These are phyloP conservation scores for Pagrus major DNA, from an alignment of 2,113 vertebrate genomes.

Conservation along the genomic window DNA sequence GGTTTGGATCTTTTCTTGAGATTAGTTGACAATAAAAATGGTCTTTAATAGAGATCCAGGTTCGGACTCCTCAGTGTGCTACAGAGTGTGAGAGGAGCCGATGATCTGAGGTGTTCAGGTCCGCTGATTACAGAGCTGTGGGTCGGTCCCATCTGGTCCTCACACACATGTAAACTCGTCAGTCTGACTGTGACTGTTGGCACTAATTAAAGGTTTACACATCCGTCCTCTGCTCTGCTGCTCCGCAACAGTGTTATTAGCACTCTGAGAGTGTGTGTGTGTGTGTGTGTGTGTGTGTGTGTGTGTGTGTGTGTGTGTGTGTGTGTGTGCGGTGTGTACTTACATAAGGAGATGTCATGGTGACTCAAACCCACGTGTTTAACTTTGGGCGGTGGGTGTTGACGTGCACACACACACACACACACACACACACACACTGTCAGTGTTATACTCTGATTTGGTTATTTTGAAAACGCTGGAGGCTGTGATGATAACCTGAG, in stretches of 20 bases:
- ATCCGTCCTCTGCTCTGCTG: conserved; percentile 35
- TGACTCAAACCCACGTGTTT: conserved; percentile 60
- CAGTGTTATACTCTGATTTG: conserved; percentile 33
- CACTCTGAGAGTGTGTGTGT: conserved; percentile 23
- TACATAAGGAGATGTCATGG: conserved; percentile 54
- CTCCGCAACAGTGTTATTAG: conserved; percentile 51
- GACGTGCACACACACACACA: conserved; percentile 15
- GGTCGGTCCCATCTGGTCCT: conserved; percentile 52
- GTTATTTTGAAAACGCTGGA: conserved; percentile 50
- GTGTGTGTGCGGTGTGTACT: conserved; percentile 12
- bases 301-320: conserved; percentile 35
- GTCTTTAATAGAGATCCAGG: no score
- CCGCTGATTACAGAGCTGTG: conserved; percentile 33
- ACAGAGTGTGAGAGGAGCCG: background rate
- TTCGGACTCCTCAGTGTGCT: no score
- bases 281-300: conserved; percentile 18
- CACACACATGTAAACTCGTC: conserved; percentile 34
- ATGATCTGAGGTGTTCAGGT: background rate
- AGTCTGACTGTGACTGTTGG: conserved; percentile 54
- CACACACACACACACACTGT: conserved; percentile 16
- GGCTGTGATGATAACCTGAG: conserved; percentile 51
- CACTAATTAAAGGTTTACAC: conserved; percentile 75
- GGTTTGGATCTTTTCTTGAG: no score
- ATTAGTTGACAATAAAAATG: no score
- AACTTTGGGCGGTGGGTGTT: conserved; percentile 37